Conservation (phyloP, 2,888 invertebrate genomes). For the Ophion obscuratus region DNA sequence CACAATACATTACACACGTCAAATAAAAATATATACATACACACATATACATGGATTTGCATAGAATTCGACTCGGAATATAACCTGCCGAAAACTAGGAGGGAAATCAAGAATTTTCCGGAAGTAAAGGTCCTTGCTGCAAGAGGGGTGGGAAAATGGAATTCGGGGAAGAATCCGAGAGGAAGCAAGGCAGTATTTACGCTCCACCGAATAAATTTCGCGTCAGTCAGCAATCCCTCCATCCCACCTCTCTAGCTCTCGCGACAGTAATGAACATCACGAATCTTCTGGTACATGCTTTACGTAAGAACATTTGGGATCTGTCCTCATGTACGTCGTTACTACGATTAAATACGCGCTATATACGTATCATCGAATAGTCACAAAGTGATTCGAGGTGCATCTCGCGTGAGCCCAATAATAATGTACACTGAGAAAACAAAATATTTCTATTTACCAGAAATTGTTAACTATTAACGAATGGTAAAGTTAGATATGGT, state of each 20-base stretch:
- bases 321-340: not conserved
- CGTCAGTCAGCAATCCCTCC: conserved; percentile 16
- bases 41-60: too few relatives aligned
- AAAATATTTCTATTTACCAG: too few relatives aligned
- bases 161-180: conserved; percentile 5
- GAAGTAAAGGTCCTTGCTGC: not conserved
- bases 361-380: not conserved
- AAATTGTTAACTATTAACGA: too few relatives aligned
- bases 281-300: conserved; percentile 33
- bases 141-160: not conserved
- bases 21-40: not conserved
- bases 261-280: conserved; percentile 48
- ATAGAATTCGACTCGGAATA: not conserved
- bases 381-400: not conserved
- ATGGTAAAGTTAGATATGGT: too few relatives aligned
- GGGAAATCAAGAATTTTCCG: conserved; percentile 45
- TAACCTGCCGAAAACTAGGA: conserved; percentile 18
- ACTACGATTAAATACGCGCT: not conserved
- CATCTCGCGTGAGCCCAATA: not conserved
- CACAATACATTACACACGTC: not conserved
- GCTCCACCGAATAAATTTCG: conserved; percentile 61
- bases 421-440: not conserved
- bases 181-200: conserved; percentile 45
- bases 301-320: conserved; percentile 32
- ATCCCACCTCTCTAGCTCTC: conserved; percentile 21